Conservation (phyloP, 2,888 invertebrate species). For the Cartodere bifasciata region DNA sequence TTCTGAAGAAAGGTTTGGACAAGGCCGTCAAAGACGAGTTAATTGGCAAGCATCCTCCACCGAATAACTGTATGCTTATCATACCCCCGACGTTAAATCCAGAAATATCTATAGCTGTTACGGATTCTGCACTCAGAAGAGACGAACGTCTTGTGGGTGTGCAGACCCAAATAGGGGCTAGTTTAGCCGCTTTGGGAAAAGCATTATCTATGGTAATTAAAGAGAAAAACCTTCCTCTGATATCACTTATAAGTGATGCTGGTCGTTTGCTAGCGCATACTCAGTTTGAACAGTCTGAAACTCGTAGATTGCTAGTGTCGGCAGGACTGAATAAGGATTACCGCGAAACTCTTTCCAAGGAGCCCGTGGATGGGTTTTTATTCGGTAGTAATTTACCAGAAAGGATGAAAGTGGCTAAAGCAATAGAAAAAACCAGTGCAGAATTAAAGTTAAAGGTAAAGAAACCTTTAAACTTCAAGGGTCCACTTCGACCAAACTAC, state of each 20-base stretch:
- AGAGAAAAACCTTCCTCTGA: constrained; percentile 3
- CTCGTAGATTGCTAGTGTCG: constrained; percentile 3
- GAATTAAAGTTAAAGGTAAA: neutral
- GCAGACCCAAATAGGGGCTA: constrained; percentile 9
- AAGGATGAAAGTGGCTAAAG: neutral
- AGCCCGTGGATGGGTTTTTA: too few species aligned
- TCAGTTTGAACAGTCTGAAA: constrained; percentile 7
- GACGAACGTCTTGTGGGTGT: constrained; percentile 3
- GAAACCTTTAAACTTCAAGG: neutral
- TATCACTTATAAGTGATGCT: too few species aligned
- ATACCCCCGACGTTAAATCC: neutral
- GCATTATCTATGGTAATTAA: constrained; percentile 8
- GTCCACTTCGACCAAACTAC: too few species aligned
- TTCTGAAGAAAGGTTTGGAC: neutral
- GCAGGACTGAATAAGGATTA: neutral
- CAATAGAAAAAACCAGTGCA: neutral
- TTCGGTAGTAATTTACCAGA: neutral
- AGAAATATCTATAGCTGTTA: neutral
- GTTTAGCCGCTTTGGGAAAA: constrained; percentile 7
- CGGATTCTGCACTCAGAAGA: neutral
- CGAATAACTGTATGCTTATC: neutral
- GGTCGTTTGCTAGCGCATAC: constrained; percentile 7
- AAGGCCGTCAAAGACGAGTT: neutral
- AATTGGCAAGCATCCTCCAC: neutral
- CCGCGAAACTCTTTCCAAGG: too few species aligned